phyloP scores from a whole-genome alignment of 1,140 invertebrate genomes.

The Papilio xuthus region DNA sequence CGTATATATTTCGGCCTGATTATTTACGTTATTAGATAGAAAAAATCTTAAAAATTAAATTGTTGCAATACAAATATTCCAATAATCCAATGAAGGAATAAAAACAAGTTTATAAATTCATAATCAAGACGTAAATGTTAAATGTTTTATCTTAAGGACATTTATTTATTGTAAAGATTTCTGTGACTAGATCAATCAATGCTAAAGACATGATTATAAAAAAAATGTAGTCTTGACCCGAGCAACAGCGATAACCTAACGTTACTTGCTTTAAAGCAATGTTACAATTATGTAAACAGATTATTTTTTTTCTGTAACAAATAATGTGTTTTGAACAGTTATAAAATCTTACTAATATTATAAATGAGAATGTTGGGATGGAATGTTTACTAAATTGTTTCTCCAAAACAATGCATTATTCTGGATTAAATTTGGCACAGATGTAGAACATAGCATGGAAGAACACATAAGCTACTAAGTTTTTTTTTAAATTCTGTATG shows the following conservation, averaged over 20 bases:
- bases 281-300: background rate
- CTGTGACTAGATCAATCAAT: background rate
- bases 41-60: too few relatives aligned
- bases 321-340: too few relatives aligned
- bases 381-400: too few relatives aligned
- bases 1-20: too few relatives aligned
- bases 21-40: too few relatives aligned
- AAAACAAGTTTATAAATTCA: background rate
- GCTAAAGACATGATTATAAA: background rate
- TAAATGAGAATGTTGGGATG: too few relatives aligned
- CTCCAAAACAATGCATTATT: too few relatives aligned
- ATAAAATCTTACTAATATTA: too few relatives aligned
- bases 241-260: background rate
- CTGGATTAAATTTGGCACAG: too few relatives aligned
- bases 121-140: background rate
- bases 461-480: background rate
- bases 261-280: background rate
- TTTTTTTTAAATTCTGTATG: too few relatives aligned
- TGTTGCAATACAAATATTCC: background rate
- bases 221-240: constrained; percentile 5
- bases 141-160: background rate
- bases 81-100: background rate
- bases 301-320: background rate
- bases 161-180: constrained; percentile 4
- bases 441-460: background rate